Evolutionary conservation across 2,797 vertebrate species (phyloP), one percentile per base, ranked within the genome.

Genomic region (Typhlichthys eigenmanni): DNA sequence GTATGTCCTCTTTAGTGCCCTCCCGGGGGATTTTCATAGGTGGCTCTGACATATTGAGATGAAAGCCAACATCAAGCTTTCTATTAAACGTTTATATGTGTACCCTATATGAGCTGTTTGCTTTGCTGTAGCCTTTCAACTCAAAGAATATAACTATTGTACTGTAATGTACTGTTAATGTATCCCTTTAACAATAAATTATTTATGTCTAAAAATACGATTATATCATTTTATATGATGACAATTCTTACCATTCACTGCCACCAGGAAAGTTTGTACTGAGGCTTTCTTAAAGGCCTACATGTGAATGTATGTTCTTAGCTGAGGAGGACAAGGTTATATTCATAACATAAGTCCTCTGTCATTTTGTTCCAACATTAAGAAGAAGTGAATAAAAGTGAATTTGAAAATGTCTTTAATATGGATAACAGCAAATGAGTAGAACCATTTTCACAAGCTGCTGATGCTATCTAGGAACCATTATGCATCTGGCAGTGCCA

Each of bases 401-500:
- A 17, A 7, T 14, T 19, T 17, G 24, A 13, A 54, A 13, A n/a
- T 32, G 13, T 29, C 24, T 54, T 29, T 32, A 54, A 17, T 54
- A 13, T 13, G 19, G 52, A 8, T 54, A 12, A 32, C 9, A 54
- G 52, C 10, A 12, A 32, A 12, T 32, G 12, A 2, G 17, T 54
- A 12, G 10, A 32, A 29, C 13, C 24, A 29, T 46, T 45, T 13
- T 57, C 19, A 1, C 34, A 14, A 16, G 55, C 34, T 34, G 16
- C 38, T 4, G 34, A 43, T 16, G 32, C n/a, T 13, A 54, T 17
- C 17, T 52, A 17, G 50, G 50, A 19, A 9, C 50, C 19, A 11
- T 52, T 52, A 52, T 52, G 50, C 50, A 52, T 52, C 17, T 52
- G 50, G 16, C 50, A 52, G 10, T 52, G 17, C 50, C 19, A 52